Conservation (phyloP, 2,888 invertebrate genomes). For the Temnothorax unifasciatus region DNA sequence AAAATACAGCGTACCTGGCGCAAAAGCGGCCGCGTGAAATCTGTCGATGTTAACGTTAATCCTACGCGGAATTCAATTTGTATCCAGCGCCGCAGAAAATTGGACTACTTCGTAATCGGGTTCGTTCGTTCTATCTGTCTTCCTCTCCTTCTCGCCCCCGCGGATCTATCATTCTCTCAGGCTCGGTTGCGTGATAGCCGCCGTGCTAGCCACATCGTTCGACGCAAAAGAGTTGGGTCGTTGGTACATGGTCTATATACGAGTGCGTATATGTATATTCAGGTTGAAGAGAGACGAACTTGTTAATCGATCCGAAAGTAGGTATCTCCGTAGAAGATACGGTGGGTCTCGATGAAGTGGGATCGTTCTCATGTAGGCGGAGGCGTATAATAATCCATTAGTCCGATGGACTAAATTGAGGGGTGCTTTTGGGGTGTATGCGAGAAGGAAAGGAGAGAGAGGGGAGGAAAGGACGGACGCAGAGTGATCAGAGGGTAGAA, state of each 20-base stretch:
- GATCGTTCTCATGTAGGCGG: conserved; percentile 71
- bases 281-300: conserved; percentile 40
- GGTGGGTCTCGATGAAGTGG: conserved; percentile 65
- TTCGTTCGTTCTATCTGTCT: conserved; percentile 70
- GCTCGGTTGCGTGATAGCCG: conserved; percentile 58
- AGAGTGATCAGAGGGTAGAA: conserved; percentile 55
- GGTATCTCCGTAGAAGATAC: conserved; percentile 71
- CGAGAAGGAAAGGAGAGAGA: conserved; percentile 18
- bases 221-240: conserved; percentile 43
- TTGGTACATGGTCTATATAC: neutral
- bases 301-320: conserved; percentile 76
- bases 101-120: conserved; percentile 77
- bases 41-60: conserved; percentile 77
- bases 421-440: conserved; percentile 64
- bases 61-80: conserved; percentile 72
- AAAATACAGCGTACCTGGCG: conserved; percentile 54
- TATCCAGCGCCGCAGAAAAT: conserved; percentile 72
- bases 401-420: conserved; percentile 77
- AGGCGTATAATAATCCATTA: conserved; percentile 81
- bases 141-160: conserved; percentile 45
- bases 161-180: conserved; percentile 65
- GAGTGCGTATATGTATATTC: neutral
- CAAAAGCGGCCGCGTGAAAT: conserved; percentile 67
- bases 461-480: neutral
- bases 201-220: conserved; percentile 41